phyloP scores from a whole-genome alignment of 2,113 vertebrate genomes.

The Sminthopsis crassicaudata region DNA sequence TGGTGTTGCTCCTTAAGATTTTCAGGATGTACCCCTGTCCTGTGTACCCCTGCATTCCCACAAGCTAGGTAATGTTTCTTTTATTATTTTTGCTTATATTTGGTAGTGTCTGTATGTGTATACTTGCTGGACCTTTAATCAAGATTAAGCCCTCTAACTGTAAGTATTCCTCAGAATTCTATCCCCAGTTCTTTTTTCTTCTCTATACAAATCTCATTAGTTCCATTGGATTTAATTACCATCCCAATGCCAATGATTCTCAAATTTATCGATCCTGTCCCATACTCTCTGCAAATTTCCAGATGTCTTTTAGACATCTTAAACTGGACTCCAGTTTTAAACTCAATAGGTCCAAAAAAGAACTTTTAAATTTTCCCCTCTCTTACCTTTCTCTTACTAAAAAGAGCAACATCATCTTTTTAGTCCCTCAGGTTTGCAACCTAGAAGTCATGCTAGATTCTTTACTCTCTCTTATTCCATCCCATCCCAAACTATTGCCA shows the following conservation, averaged over 20 bases:
- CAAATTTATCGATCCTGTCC: not conserved
- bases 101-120: too few relatives aligned
- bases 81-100: too few relatives aligned
- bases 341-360: not conserved
- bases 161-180: too few relatives aligned
- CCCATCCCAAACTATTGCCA: not conserved
- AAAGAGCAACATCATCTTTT: not conserved
- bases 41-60: too few relatives aligned
- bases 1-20: too few relatives aligned
- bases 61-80: too few relatives aligned
- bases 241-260: not conserved
- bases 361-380: not conserved
- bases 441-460: not conserved
- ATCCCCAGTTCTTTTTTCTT: too few relatives aligned
- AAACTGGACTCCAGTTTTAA: not conserved
- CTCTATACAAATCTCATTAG: too few relatives aligned
- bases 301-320: not conserved
- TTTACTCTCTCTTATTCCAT: not conserved
- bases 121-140: too few relatives aligned
- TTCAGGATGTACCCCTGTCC: too few relatives aligned
- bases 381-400: not conserved
- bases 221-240: too few relatives aligned
- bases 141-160: too few relatives aligned
- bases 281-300: not conserved
- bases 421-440: not conserved